Evolutionary conservation across 2,113 vertebrate genomes (phyloP).

Genomic region (Bucco capensis): DNA sequence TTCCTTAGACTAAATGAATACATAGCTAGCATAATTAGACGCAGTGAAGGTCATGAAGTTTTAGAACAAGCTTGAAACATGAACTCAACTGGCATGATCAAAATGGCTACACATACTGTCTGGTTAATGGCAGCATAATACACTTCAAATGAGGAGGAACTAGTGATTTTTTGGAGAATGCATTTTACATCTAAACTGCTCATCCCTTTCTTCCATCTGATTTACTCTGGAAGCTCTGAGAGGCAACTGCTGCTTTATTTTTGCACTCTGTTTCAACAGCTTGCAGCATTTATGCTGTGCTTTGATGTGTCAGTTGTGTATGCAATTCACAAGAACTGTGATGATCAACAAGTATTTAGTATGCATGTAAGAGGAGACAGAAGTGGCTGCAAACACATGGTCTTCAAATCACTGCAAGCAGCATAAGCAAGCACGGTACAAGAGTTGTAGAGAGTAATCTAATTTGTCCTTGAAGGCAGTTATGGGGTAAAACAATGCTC

Average conservation of each 20-base stretch:
- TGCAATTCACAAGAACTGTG: background rate
- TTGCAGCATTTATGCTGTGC: conserved; percentile 40
- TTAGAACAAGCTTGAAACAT: background rate
- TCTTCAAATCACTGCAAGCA: background rate
- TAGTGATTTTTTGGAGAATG: background rate
- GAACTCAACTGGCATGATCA: background rate
- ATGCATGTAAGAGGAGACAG: conserved; percentile 41
- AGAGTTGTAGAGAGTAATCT: background rate
- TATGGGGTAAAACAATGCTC: background rate
- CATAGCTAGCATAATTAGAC: background rate
- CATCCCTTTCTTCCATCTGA: background rate
- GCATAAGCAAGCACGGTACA: background rate
- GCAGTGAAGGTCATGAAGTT: background rate
- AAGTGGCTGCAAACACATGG: conserved; percentile 48
- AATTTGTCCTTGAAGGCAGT: conserved; percentile 32
- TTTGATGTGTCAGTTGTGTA: conserved; percentile 49
- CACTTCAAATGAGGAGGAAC: background rate
- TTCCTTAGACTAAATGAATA: background rate
- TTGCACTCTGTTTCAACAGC: conserved; percentile 42
- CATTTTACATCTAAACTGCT: background rate
- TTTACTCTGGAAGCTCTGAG: background rate
- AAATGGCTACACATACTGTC: background rate
- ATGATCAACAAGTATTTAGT: conserved; percentile 46
- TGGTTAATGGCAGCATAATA: background rate
- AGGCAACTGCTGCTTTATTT: conserved; percentile 18